Base-by-base conservation (phyloP, 2,797 vertebrate species). In the Malurus splendens region DNA sequence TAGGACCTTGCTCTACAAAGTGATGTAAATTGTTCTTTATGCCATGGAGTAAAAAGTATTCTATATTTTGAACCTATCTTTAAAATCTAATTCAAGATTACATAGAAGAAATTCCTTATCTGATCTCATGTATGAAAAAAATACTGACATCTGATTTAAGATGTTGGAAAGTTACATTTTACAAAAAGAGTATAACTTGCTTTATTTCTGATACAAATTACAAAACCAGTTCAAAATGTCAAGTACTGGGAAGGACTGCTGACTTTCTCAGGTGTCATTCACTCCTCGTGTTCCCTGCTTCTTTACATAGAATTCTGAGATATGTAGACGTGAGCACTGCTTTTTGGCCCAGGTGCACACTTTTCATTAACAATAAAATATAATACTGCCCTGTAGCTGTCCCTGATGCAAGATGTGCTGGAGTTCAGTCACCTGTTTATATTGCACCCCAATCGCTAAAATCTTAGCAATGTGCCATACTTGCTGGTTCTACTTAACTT, bases 341-440 rank as follows among this genome's bases (percentile, higher is more conserved):
- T 47, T 47, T 89, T 52, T 80, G 51, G 81, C 81, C 75, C 45
- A 47, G 25, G 30, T 30, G 66, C 32, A 23, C 48, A 61, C 45
- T 79, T 84, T 77, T 82, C 52, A 45, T 48, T 72, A 78, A 54
- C 74, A 84, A 42, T 38, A 89, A 92, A 74, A 78, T 39, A 28
- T 4, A 55, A 78, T 25, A 27, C 28, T 45, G 42, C 45, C 80
- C 74, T 48, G 42, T 71, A 70, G 76, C 57, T 60, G 23, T 39
- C 81, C 71, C 79, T 86, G 66, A 74, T 61, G 82, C 48, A 33
- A 66, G 18, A 64, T 0, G 2, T 71, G 67, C 39, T 50, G 36
- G 25, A 71, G 38, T 38, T 60, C 87, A 60, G 73, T 89, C 78
- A 82, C 38, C 4, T 24, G 45, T 38, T 82, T 44, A 61, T 30